Percentiles rank a stretch among this genome's conserved stretches.
Conservation (phyloP, 23 tunicate species). For the Clavelina lepadiformis region DNA sequence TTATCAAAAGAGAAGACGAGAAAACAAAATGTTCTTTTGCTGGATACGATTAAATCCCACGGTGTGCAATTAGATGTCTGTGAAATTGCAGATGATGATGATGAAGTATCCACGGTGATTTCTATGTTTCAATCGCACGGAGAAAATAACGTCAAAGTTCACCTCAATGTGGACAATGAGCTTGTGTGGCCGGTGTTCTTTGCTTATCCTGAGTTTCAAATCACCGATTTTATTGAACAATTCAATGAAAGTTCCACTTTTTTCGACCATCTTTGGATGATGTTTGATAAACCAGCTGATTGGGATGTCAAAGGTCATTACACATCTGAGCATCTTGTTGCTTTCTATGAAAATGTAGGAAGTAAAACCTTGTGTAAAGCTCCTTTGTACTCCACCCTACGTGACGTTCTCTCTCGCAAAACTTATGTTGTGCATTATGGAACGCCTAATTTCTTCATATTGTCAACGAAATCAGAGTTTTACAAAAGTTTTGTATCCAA, state of each 20-base stretch:
- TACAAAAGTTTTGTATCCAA: conserved; percentile 27
- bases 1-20: conserved; percentile 3
- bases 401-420: conserved; percentile 21
- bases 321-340: conserved; percentile 14
- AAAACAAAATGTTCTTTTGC: conserved; percentile 18
- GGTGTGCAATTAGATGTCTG: not conserved
- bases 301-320: conserved; percentile 55
- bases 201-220: conserved; percentile 64
- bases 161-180: conserved; percentile 33
- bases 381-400: conserved; percentile 21
- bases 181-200: conserved; percentile 84
- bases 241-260: conserved; percentile 60
- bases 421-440: conserved; percentile 54
- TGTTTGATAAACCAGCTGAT: conserved; percentile 53
- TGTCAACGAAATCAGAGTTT: conserved; percentile 46
- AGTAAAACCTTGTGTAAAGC: conserved; percentile 26
- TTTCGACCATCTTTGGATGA: conserved; percentile 27
- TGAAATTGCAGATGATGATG: conserved; percentile 10
- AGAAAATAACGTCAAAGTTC: no score
- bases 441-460: conserved; percentile 60
- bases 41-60: conserved; percentile 25
- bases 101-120: conserved; percentile 22
- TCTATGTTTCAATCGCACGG: no score
- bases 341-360: conserved; percentile 49
- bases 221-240: conserved; percentile 69